Base-by-base conservation (phyloP, 2,797 vertebrate species). In the Coregonus suidteri region DNA sequence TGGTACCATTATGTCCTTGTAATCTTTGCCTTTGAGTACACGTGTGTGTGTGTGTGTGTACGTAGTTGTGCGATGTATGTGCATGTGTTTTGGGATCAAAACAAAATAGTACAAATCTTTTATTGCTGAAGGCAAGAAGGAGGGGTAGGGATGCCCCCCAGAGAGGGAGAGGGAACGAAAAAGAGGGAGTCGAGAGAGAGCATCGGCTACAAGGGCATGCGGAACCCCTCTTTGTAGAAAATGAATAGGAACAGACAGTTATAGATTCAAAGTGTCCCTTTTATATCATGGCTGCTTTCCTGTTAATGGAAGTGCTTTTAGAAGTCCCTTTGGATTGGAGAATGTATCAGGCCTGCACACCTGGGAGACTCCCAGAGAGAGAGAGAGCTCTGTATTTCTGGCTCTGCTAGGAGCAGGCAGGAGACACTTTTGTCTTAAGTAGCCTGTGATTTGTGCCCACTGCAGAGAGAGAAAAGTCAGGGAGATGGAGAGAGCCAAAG, bases 281-380 rank as follows among this genome's bases (percentile, higher is more conserved):
- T 90, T 88, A 88, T 89, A 88, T 90, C 85, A 75, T 86, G 88
- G 79, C 89, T 84, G 82, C 90, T 87, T 91, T 85, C 83, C 84
- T 74, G 90, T 90, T 94, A 94, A 93, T 93, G 92, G 91, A 93
- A 91, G 90, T 83, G 93, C 92, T 93, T 93, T 94, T 93, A 93
- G 88, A 90, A 82, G 88, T 92, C 91, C 91, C 77, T 74, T 84
- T 88, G 91, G 90, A 88, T 47, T 47, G 41, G 41, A 47, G 41
- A 47, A 47, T 89, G 88, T 91, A 91, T 92, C 88, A 89, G 89
- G 84, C 76, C 85, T 56, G 77, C 89, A 89, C 93, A 93, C 92
- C 92, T 91, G 93, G 93, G 92, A 92, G 85, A 47, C 41, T 47
- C 41, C 41, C 41, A 47, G 41, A 6, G 54, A 59, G 59, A 62